These are phyloP conservation scores for Paramuricea clavata DNA, from an alignment of 92 coral and sea anemone genomes.

Conservation along the genomic window DNA sequence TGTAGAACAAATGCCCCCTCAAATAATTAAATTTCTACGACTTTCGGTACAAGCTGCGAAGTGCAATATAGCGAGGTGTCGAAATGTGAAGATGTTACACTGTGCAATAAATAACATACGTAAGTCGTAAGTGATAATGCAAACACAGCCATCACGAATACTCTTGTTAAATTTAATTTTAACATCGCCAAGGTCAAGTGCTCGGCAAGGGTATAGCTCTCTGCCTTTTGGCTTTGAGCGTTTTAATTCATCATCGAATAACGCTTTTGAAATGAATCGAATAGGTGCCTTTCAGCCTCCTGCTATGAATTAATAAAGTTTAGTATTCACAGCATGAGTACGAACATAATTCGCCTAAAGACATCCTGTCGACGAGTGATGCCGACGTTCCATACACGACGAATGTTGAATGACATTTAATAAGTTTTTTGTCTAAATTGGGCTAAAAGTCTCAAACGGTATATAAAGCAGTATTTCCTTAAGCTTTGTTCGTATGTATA, in stretches of 20 bases:
- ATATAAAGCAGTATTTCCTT: too few relatives aligned
- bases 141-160: background rate
- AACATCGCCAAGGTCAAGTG: background rate
- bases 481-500: too few relatives aligned
- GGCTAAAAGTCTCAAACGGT: too few relatives aligned
- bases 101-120: background rate
- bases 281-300: background rate
- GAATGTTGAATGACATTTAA: background rate
- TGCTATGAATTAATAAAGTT: background rate
- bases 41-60: background rate
- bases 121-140: background rate
- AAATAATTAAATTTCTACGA: background rate
- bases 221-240: background rate
- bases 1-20: too few relatives aligned
- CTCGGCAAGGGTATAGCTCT: background rate
- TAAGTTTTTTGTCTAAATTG: background rate
- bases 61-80: background rate
- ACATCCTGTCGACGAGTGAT: constrained; percentile 39
- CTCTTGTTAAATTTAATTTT: background rate
- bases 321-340: background rate
- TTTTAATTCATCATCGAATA: constrained; percentile 1
- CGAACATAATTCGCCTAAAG: background rate
- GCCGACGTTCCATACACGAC: background rate
- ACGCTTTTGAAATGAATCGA: background rate
- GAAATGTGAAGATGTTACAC: background rate